Base-by-base conservation (phyloP, 2,797 vertebrate genomes). In the Acanthornis magna region DNA sequence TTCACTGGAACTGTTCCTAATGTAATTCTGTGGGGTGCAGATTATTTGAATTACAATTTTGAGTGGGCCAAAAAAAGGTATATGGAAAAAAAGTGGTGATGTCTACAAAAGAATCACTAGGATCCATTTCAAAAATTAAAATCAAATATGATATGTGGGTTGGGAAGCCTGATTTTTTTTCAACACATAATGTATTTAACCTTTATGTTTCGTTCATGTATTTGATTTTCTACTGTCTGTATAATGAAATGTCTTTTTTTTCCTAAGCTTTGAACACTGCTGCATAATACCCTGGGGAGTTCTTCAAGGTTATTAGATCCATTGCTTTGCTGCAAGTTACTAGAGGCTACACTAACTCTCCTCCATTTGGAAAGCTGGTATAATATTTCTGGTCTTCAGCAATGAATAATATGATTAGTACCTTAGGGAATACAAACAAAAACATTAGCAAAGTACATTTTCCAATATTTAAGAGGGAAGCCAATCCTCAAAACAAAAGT, bases 271-370 rank as follows among this genome's bases (percentile, higher is more conserved):
- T 16, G 6, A 95, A 91, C n/a, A 77, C 19, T 89, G 57, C 66
- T 94, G 30, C 51, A 78, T 66, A 91, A 94, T 93, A 71, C 81
- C 88, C 73, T 54, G 34, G 80, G 91, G 96, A 97, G 22, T 84
- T 90, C 89, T 95, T 75, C 82, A 85, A 94, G 78, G 75, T 96
- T 97, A 97, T 97, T 97, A 97, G 95, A 93, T 96, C 85, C 82
- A 68, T 73, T 92, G 63, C 81, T 93, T 62, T 95, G 66, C 92
- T 72, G 67, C 62, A 96, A 92, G 85, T 95, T 96, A 84, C 61
- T 88, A 78, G 65, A 96, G 67, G 53, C 53, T 93, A 76, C 71
- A 80, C 77, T 47, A 84, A 61, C 61, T 71, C 65, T 91, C 40
- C 47, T 86, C 61, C 75, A 34, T 57, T 88, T 96, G 80, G 75